Base-by-base conservation (phyloP, 2,888 invertebrate genomes). In the Dasypolia templi region DNA sequence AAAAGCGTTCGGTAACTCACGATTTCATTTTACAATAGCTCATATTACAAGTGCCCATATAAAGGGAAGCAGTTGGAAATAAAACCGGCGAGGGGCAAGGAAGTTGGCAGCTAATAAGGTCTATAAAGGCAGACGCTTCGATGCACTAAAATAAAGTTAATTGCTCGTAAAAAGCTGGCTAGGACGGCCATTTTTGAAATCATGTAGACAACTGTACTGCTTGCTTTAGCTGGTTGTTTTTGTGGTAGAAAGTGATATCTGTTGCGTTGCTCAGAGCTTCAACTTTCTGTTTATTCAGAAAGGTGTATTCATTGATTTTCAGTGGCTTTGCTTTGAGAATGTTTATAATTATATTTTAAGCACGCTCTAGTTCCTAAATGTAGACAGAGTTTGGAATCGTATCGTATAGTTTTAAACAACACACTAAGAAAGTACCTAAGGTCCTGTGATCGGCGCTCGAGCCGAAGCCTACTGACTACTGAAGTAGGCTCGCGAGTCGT, bases 101-200 rank as follows among this genome's bases (percentile, higher is more conserved):
- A 75, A 64, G 72, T 70, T 67, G 65, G 75, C 59, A 73, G 72
- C 75, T 80, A 81, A 85, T 86, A 86, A 87, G 82, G 77, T 72
- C 82, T 81, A 83, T 88, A 87, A 89, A 89, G 88, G 86, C 79
- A 82, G 75, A 83, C 84, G 84, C 63, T 59, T 75, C 49, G 75
- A 77, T 88, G 77, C 62, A 87, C 69, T 87, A 86, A 89, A 90
- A 91, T 91, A 90, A 90, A 90, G 84, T 90, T 92, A 91, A 92
- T 90, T 90, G 90, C 86, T 89, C 89, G 87, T 90, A 90, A 91
- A 92, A 72, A 53, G 56, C 12, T 72, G 72, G 53, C 32, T 49
- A 59, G 9, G 35, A 55, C 64, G 29, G 74, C 62, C 67, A 69
- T 70, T 63, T 85, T 83, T 67, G 49, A 64, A 75, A 49, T 68